Conservation (phyloP, 2,888 invertebrate genomes). For the Aromia moschata region DNA sequence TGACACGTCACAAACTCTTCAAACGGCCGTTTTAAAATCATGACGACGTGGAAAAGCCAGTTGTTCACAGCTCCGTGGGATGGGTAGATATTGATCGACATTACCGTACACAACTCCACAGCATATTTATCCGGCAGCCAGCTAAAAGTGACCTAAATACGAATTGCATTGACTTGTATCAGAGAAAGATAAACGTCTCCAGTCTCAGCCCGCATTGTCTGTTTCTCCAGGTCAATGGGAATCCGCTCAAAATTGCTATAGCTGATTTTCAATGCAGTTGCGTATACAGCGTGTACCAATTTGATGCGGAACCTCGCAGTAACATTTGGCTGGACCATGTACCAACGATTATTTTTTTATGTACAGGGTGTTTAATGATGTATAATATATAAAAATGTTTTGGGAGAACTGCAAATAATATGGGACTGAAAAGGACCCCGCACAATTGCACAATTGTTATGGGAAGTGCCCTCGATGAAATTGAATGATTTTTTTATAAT, state of each 20-base stretch:
- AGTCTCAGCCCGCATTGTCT: no score
- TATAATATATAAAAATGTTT: background rate
- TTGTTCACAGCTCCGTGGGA: conserved; percentile 7
- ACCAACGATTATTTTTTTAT: background rate
- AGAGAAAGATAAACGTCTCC: background rate
- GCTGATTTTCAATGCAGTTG: background rate
- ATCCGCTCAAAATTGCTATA: no score
- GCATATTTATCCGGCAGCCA: conserved; percentile 34
- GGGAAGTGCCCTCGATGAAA: no score
- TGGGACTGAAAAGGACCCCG: no score
- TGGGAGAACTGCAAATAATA: no score
- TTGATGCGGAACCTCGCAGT: background rate
- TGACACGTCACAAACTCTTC: background rate
- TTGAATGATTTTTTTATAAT: no score
- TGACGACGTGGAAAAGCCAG: background rate
- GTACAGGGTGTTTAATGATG: background rate
- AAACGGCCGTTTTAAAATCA: background rate
- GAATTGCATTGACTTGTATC: background rate
- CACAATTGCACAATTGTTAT: no score
- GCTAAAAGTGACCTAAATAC: conserved; percentile 38
- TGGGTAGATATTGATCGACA: conserved; percentile 21
- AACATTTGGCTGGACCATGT: background rate
- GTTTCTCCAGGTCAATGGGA: no score
- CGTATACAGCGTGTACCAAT: background rate
- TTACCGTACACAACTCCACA: conserved; percentile 9